phyloP scores from a whole-genome alignment of 1,140 invertebrate genomes.

The Cyclargus thomasi region DNA sequence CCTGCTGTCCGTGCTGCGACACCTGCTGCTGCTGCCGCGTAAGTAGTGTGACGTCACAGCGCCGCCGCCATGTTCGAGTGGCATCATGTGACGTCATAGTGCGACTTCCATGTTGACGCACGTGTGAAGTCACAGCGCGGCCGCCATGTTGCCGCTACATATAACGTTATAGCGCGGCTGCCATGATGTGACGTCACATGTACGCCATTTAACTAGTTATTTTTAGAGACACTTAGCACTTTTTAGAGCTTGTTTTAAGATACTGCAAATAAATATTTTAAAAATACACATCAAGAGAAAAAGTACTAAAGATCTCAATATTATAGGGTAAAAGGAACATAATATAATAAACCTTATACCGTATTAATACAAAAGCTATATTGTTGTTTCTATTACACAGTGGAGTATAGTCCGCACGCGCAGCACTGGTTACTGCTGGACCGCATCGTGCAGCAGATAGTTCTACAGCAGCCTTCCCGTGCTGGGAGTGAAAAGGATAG shows the following conservation, averaged over 20 bases:
- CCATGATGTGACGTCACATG: background rate
- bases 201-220: background rate
- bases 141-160: background rate
- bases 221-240: background rate
- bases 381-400: slow-evolving; percentile 31
- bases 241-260: too few relatives aligned
- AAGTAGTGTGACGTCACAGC: slow-evolving; percentile 41
- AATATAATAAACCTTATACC: too few relatives aligned
- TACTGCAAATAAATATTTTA: too few relatives aligned
- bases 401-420: slow-evolving; percentile 80
- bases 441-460: slow-evolving; percentile 95
- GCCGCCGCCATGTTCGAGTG: slow-evolving; percentile 84
- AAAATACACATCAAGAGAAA: too few relatives aligned
- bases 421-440: slow-evolving; percentile 97
- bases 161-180: background rate
- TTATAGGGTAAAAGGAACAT: too few relatives aligned
- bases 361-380: background rate
- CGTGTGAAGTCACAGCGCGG: background rate
- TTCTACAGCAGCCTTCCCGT: slow-evolving; percentile 83
- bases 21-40: slow-evolving; percentile 93
- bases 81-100: background rate
- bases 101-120: too few relatives aligned
- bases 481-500: slow-evolving; percentile 43
- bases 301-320: too few relatives aligned
- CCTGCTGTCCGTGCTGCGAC: slow-evolving; percentile 92